Conservation (phyloP, 2,888 invertebrate species). For the Molorchus minor region DNA sequence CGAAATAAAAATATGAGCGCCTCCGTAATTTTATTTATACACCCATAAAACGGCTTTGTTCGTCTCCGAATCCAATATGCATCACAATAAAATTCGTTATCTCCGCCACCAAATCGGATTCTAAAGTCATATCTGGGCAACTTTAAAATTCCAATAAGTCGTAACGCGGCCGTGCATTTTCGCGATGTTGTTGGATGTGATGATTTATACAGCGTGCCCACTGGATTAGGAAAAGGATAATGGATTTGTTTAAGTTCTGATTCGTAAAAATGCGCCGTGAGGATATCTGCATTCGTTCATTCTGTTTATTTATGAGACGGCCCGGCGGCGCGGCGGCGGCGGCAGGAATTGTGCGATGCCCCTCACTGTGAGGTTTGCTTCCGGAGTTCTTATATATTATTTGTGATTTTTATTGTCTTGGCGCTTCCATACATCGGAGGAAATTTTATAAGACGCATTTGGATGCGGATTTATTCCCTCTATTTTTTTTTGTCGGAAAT, state of each 20-base stretch:
- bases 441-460: slow-evolving; percentile 32
- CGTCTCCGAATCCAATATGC: slow-evolving; percentile 18
- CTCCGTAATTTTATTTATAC: slow-evolving; percentile 21
- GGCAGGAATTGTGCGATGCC: slow-evolving; percentile 19
- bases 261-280: slow-evolving; percentile 50
- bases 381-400: too few species aligned
- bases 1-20: slow-evolving; percentile 16
- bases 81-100: slow-evolving; percentile 21
- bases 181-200: slow-evolving; percentile 45
- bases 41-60: slow-evolving; percentile 20
- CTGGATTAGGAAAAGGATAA: slow-evolving; percentile 52
- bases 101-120: slow-evolving; percentile 19
- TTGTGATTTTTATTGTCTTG: slow-evolving; percentile 51
- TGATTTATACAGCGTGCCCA: slow-evolving; percentile 49
- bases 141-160: slow-evolving; percentile 41
- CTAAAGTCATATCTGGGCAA: slow-evolving; percentile 27
- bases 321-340: slow-evolving; percentile 10
- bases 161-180: slow-evolving; percentile 43
- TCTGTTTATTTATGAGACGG: slow-evolving; percentile 48
- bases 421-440: slow-evolving; percentile 42
- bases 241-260: slow-evolving; percentile 52
- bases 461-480: slow-evolving; percentile 20
- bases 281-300: slow-evolving; percentile 54
- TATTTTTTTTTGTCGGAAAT: slow-evolving; percentile 2
- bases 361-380: slow-evolving; percentile 26